Evolutionary conservation across 2,113 vertebrate species (phyloP).

Genomic region (Ceyx margarethae): DNA sequence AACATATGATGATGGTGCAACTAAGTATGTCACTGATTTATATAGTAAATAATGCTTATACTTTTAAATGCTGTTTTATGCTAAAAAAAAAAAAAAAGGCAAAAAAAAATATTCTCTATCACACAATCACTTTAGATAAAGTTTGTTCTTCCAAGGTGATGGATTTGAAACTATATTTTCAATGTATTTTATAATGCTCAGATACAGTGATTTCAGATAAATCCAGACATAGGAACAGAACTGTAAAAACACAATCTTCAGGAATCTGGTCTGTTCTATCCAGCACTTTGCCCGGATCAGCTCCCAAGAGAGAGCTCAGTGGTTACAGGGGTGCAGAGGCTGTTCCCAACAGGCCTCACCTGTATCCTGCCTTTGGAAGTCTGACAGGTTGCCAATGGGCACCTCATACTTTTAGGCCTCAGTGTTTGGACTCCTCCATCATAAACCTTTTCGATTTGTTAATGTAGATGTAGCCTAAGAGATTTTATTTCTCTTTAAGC

Average conservation of each 20-base stretch:
- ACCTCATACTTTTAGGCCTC: not conserved
- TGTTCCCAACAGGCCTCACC: not conserved
- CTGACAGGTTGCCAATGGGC: not conserved
- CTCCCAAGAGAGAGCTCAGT: not conserved
- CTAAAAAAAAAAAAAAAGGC: too few relatives aligned
- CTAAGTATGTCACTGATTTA: conserved; percentile 82
- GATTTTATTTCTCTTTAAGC: not conserved
- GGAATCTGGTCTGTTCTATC: not conserved
- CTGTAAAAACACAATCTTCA: not conserved
- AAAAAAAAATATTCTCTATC: not conserved
- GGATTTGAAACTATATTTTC: not conserved
- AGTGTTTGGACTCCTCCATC: not conserved
- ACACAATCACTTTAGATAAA: not conserved
- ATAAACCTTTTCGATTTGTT: not conserved
- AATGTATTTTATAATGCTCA: not conserved
- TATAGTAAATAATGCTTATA: not conserved
- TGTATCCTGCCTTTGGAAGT: not conserved
- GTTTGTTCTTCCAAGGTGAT: not conserved
- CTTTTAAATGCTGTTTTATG: not conserved
- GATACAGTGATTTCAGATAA: not conserved
- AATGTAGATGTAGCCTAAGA: not conserved
- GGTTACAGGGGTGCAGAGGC: not conserved
- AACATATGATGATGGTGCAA: conserved; percentile 90
- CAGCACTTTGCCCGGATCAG: not conserved
- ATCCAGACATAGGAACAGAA: not conserved